Conservation (phyloP, 2,797 vertebrate genomes). For the Artibeus jamaicensis region DNA sequence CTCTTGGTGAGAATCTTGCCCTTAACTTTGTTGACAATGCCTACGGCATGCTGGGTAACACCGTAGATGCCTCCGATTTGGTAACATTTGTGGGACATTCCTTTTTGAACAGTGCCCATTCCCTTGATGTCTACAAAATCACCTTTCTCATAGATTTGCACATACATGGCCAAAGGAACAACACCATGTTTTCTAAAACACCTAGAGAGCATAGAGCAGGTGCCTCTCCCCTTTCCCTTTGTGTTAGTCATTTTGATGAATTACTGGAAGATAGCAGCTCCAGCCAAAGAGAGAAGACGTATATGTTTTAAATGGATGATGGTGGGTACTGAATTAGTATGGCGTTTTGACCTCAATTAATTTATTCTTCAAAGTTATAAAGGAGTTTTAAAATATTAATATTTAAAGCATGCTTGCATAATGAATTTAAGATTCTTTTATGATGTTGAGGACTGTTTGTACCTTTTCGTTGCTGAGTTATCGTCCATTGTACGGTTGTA, state of each 20-base stretch:
- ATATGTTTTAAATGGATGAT: not conserved
- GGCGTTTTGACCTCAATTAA: not conserved
- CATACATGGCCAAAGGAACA: not conserved
- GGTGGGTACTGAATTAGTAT: not conserved
- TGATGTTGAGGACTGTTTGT: not conserved
- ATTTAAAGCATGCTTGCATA: not conserved
- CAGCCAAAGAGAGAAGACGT: not conserved
- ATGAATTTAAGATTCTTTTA: not conserved
- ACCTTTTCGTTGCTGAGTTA: not conserved
- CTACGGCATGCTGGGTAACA: not conserved
- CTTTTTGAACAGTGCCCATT: not conserved
- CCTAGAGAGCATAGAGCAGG: not conserved
- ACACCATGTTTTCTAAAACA: not conserved
- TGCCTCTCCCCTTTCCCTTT: not conserved
- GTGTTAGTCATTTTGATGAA: not conserved
- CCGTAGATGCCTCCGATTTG: not conserved
- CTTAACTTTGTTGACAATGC: not conserved
- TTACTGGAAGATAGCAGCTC: not conserved
- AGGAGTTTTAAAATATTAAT: not conserved
- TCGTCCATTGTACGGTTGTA: not conserved
- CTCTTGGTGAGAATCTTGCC: not conserved
- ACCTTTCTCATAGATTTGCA: not conserved
- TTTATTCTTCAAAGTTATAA: not conserved
- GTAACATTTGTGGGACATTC: not conserved
- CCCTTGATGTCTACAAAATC: not conserved